A percentile compares a stretch with the other conserved stretches of the same genome.
Conservation (phyloP, 2,797 vertebrate genomes). For the Propithecus deckenii region DNA sequence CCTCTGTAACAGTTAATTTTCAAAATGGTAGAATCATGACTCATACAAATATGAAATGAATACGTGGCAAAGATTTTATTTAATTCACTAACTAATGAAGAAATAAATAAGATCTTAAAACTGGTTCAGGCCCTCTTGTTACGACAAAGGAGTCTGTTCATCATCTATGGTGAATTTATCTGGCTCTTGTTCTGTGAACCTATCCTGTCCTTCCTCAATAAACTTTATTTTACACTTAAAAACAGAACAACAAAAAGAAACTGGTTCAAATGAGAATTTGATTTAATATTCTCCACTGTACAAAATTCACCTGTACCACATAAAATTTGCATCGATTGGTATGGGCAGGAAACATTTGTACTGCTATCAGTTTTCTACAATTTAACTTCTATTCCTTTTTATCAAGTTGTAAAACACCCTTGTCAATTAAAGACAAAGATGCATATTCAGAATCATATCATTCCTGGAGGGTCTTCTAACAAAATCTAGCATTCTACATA, state of each 20-base stretch:
- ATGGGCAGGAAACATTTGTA: background rate
- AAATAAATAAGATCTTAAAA: background rate
- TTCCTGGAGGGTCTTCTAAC: background rate
- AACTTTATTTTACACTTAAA: too few relatives aligned
- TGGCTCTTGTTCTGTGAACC: too few relatives aligned
- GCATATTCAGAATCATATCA: background rate
- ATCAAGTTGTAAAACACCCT: background rate
- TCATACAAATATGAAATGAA: background rate
- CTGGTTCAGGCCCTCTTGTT: background rate
- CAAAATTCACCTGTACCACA: conserved; percentile 6
- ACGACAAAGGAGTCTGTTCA: too few relatives aligned
- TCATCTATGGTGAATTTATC: too few relatives aligned
- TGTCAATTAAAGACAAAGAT: background rate
- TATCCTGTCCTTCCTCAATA: too few relatives aligned
- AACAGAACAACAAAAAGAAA: background rate
- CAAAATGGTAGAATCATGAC: background rate
- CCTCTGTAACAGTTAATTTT: conserved; percentile 15
- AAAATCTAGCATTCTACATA: background rate
- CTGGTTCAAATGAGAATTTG: background rate
- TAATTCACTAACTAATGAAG: background rate
- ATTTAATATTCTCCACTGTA: background rate
- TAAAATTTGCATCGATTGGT: background rate
- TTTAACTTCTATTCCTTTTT: background rate
- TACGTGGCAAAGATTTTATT: background rate
- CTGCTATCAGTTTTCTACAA: background rate